Base-by-base conservation (phyloP, 2,113 vertebrate species). In the Callorhinus ursinus region DNA sequence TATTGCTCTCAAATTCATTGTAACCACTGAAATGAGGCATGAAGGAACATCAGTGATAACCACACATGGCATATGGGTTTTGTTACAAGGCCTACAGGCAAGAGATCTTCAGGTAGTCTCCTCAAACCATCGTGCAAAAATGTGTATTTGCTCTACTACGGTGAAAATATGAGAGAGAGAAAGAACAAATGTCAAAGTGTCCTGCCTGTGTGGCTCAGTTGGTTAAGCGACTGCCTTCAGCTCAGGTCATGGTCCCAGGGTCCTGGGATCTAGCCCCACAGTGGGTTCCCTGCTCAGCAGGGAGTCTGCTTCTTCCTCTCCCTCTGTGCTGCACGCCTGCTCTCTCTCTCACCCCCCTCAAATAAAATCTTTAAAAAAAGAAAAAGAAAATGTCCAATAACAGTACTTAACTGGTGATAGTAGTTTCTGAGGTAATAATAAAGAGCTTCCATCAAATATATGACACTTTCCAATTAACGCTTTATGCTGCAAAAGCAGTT, bases 371-470 rank as follows among this genome's bases (percentile, higher is more conserved):
- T 65, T 15, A 53, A 14, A 53, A 16, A 74, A 42, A 72, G 22
- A 39, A 46, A 46, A 42, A 42, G 72, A 76, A 49, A 31, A 49
- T 28, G 26, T 76, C 42, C 42, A 31, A 83, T 11, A 67, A 46
- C 4, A 19, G 22, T 69, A 93, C 88, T 85, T 28, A 46, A 99
- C 99, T 98, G 97, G 98, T 33, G 85, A 93, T 0, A 69, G 93
- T 36, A 99, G 97, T n/a, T 90, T 98, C 49, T 39, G 97, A 4
- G 99, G 99, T 88, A 99, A 97, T 79, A 99, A 99, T 5, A 99
- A 97, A 33, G 99, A 33, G 1, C 98, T 95, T 21, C 99, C 99
- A 96, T 99, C 99, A 42, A 99, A 99, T 39, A 98, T 99, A 13
- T 97, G 98, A 0, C 98, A 97, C 36, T 94, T 93, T 15, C 99